Conservation (phyloP, 2,888 invertebrate genomes). For the Allolobophora icterica region DNA sequence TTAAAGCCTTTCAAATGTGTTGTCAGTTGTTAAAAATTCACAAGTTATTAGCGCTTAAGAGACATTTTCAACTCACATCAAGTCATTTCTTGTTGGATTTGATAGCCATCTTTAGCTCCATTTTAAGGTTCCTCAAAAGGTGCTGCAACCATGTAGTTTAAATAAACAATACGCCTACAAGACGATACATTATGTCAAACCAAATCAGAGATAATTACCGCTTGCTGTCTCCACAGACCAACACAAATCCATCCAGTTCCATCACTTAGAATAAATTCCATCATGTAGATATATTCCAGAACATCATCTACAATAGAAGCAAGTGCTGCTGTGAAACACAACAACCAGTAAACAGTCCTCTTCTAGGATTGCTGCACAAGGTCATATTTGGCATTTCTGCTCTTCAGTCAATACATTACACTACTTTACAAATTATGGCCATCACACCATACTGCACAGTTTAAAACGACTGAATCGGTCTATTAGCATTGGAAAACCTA, state of each 20-base stretch:
- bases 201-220: background rate
- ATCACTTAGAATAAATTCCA: background rate
- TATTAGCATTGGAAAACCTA: too few species aligned
- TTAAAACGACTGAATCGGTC: too few species aligned
- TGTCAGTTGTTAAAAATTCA: background rate
- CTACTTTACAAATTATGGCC: too few species aligned
- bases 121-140: too few species aligned
- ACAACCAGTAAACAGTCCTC: too few species aligned
- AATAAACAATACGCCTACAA: background rate
- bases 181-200: background rate
- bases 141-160: background rate
- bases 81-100: too few species aligned
- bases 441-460: too few species aligned
- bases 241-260: background rate
- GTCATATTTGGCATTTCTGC: background rate
- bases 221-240: background rate
- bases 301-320: background rate
- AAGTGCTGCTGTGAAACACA: background rate
- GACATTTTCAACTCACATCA: too few species aligned
- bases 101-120: too few species aligned
- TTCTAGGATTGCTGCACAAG: background rate
- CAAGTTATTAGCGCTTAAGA: too few species aligned
- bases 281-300: background rate
- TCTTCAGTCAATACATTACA: too few species aligned
- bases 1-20: background rate